A percentile compares a stretch with the other conserved stretches of the same genome.
These are phyloP conservation scores for Pollenia labialis DNA, from an alignment of 2,888 invertebrate genomes.

Conservation along the genomic window DNA sequence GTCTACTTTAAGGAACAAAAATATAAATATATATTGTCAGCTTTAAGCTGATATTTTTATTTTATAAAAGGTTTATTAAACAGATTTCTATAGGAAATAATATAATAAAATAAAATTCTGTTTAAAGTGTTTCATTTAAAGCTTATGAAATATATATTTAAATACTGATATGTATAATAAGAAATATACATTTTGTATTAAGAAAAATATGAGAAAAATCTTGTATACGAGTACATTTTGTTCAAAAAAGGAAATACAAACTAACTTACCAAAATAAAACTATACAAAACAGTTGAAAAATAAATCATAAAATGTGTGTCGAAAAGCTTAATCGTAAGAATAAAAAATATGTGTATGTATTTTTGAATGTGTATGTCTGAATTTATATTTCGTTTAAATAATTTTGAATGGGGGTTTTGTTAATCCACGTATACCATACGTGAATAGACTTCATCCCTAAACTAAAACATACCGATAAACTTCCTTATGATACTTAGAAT, in stretches of 20 bases:
- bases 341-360: constrained; percentile 1
- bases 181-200: neutral
- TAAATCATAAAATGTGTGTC: constrained; percentile 21
- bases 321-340: constrained; percentile 40
- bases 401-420: constrained; percentile 10
- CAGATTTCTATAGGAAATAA: no score
- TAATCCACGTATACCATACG: constrained; percentile 9
- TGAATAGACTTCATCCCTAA: neutral
- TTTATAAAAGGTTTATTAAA: no score
- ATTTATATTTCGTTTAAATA: constrained; percentile 13
- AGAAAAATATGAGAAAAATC: constrained; percentile 1
- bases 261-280: constrained; percentile 8
- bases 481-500: constrained; percentile 1
- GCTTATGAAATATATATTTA: neutral
- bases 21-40: neutral
- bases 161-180: neutral
- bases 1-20: constrained; percentile 19
- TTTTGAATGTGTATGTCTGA: neutral
- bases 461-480: constrained; percentile 2
- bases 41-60: neutral
- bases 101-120: constrained; percentile 9
- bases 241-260: neutral
- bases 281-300: neutral
- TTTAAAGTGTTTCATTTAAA: constrained; percentile 15
- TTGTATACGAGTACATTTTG: neutral